A percentile compares a stretch with the other conserved stretches of the same genome.
Conservation (phyloP, 1,140 invertebrate species). For the Ridgeia piscesae region DNA sequence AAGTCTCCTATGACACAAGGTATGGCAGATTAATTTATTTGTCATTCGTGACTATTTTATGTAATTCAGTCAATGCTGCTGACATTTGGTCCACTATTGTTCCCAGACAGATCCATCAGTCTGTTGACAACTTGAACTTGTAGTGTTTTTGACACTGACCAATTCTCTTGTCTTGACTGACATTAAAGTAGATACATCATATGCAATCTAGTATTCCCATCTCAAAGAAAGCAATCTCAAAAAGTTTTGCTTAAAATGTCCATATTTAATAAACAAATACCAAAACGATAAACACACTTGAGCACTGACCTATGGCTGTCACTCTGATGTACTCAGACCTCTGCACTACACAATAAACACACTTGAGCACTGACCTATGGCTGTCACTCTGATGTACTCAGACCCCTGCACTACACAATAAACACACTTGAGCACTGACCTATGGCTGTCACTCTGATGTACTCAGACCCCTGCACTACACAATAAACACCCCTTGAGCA, state of each 20-base stretch:
- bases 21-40: neutral
- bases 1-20: slow-evolving; percentile 48
- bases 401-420: slow-evolving; percentile 19
- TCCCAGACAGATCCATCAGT: no score
- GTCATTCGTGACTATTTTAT: neutral
- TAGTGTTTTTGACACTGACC: no score
- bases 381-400: slow-evolving; percentile 17
- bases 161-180: no score
- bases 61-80: slow-evolving; percentile 31
- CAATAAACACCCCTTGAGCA: neutral
- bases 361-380: slow-evolving; percentile 16
- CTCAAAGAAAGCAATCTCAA: no score
- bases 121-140: no score
- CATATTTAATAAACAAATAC: no score
- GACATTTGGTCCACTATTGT: slow-evolving; percentile 42
- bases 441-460: slow-evolving; percentile 22
- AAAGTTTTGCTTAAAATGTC: no score
- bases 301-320: slow-evolving; percentile 22
- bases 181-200: no score
- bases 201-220: no score
- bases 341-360: neutral
- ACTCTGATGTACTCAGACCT: slow-evolving; percentile 19
- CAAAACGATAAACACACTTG: no score
- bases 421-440: neutral
- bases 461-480: slow-evolving; percentile 15